Base-by-base conservation (phyloP, 2,113 vertebrate genomes). In the Sula dactylatra region DNA sequence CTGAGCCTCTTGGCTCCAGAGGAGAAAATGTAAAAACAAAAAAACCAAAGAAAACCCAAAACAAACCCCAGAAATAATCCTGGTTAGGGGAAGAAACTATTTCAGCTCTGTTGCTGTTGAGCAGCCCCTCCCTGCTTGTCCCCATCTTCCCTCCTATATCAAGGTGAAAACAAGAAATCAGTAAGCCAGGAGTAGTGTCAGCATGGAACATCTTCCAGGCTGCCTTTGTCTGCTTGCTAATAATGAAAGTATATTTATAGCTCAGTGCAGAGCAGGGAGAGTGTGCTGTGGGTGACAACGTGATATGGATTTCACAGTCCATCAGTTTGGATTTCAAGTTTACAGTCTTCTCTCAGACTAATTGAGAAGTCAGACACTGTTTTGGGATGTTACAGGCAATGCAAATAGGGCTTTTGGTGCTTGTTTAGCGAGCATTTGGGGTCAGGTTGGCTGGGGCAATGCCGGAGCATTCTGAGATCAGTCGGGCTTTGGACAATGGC, bases 161-260 rank as follows among this genome's bases (percentile, higher is more conserved):
- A 97, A 97, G 96, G 95, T 97, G 93, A 97, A 96, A 96, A 82
- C 86, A 90, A 91, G 91, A 93, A 97, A 97, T 94, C 93, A 74
- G 86, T 86, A 91, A 96, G 77, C 71, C 74, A 80, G 77, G 84
- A 94, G 91, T 88, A 87, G 94, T 88, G 83, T 86, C 79, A 71
- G 90, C 2, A 7, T 93, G 86, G 77, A 96, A 86, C 84, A 93
- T 92, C 94, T 97, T 97, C 90, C 87, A 93, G 84, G 93, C 94
- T 97, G 95, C 84, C 61, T 97, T 97, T 97, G 97, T 96, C 93
- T 96, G 89, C 91, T 92, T 89, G 91, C 92, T 97, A 97, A 95
- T 96, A 98, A 97, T 92, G 82, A 88, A 96, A 92, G 3, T 89
- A 94, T 97, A 97, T 97, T 97, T 97, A 93, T 97, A 97, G 95